Base-by-base conservation (phyloP, 2,888 invertebrate species). In the Graphium colonna region DNA sequence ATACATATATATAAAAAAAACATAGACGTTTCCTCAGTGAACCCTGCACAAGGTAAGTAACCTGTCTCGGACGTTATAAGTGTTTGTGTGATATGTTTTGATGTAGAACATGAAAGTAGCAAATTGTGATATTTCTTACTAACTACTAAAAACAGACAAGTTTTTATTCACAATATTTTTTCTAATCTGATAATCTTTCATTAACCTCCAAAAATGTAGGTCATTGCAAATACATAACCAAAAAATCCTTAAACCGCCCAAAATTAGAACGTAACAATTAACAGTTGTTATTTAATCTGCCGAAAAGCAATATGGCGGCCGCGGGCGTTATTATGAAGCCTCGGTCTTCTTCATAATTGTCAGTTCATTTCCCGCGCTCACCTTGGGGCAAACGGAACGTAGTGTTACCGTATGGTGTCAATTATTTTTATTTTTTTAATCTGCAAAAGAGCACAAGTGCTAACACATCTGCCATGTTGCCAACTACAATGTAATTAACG, bases 341-440 rank as follows among this genome's bases (percentile, higher is more conserved):
- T 55, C 52, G 46, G 60, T 57, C 48, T 47, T 55, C 17, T 47
- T 57, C 51, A 52, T 62, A 60, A 62, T 59, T 60, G 56, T 59
- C 50, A 39, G 55, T 60, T 60, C 59, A 58, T 58, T 56, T 48
- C 58, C 57, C 58, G 55, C 57, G 52, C 52, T 47, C 52, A 52
- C 52, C 52, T 52, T 28, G 42, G 47, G 47, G 52, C 47, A 13
- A 16, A 43, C 43, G n/a, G 41, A 45, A 48, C 47, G 10, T 36
- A 15, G n/a, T 41, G 46, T 26, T 52, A 52, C 42, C 52, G 42
- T 52, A 47, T 26, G 21, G 15, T 21, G 47, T 46, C 41, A 28
- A 52, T 52, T 47, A 44, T 51, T 51, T 36, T 42, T 52, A 41
- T 38, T 41, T 47, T 48, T 42, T 47, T 47, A 17, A 12, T 36